Conservation (phyloP, 2,113 vertebrate species). For the Podilymbus podiceps region DNA sequence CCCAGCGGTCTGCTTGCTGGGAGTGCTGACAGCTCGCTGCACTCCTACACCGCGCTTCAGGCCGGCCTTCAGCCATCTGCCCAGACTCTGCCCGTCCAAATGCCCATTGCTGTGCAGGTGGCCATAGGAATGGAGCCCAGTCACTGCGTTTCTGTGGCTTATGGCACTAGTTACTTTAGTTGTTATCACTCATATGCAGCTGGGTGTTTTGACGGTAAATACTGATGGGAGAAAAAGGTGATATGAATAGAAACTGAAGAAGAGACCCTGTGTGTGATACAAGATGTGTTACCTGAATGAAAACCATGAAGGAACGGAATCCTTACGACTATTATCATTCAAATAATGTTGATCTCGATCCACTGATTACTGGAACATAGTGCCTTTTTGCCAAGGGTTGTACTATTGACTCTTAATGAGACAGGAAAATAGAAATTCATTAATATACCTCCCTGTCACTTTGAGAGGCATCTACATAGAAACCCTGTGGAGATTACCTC, state of each 20-base stretch:
- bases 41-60: conserved; percentile 70
- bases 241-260: background rate
- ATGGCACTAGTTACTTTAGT: conserved; percentile 77
- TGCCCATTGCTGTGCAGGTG: conserved; percentile 81
- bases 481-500: background rate
- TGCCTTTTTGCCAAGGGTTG: background rate
- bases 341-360: background rate
- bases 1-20: conserved; percentile 63
- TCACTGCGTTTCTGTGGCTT: conserved; percentile 59
- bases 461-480: background rate
- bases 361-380: background rate
- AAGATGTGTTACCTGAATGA: background rate
- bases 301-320: background rate
- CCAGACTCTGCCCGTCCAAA: conserved; percentile 73
- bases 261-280: background rate
- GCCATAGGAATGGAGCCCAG: conserved; percentile 73
- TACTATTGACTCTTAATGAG: background rate
- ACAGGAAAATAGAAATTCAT: background rate
- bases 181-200: conserved; percentile 72
- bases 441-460: background rate
- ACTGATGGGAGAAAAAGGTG: background rate
- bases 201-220: conserved; percentile 84
- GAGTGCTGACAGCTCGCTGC: background rate
- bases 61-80: conserved; percentile 60
- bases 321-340: background rate